Conservation (phyloP, 2,113 vertebrate species). For the Grus americana region DNA sequence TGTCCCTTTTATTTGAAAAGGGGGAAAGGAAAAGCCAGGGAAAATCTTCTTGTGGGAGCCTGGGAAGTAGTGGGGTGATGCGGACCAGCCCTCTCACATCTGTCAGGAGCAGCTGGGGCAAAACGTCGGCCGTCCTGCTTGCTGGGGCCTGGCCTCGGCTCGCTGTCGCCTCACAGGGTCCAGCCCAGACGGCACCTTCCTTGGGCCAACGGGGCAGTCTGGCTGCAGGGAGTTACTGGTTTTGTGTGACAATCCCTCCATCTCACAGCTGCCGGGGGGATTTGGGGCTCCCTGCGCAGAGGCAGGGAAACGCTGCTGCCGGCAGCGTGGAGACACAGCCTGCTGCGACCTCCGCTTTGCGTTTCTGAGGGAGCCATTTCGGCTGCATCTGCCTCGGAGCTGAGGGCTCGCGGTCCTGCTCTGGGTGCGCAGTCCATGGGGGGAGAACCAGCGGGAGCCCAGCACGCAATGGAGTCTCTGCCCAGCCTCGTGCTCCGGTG, state of each 20-base stretch:
- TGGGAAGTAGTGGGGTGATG: neutral
- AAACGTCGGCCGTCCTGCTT: rapidly evolving
- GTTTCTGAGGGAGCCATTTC: rapidly evolving
- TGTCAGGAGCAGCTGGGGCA: neutral
- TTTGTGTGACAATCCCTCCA: neutral
- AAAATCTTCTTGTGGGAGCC: neutral
- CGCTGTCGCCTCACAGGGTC: rapidly evolving
- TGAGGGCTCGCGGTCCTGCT: rapidly evolving
- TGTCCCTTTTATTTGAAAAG: neutral
- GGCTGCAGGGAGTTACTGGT: neutral
- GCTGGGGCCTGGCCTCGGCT: neutral
- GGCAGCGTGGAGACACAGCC: neutral
- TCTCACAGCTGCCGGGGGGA: neutral
- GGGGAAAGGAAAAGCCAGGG: neutral
- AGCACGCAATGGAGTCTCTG: neutral
- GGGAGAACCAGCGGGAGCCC: rapidly evolving
- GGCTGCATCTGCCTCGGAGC: rapidly evolving
- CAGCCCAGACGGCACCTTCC: neutral
- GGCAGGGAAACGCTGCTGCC: neutral
- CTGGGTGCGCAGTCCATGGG: rapidly evolving
- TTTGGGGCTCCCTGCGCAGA: neutral
- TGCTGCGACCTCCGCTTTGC: neutral
- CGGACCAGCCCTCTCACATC: neutral
- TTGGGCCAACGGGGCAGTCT: rapidly evolving
- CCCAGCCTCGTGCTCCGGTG: rapidly evolving